phyloP scores from a whole-genome alignment of 2,797 vertebrate species.

The Siniperca obscura region DNA sequence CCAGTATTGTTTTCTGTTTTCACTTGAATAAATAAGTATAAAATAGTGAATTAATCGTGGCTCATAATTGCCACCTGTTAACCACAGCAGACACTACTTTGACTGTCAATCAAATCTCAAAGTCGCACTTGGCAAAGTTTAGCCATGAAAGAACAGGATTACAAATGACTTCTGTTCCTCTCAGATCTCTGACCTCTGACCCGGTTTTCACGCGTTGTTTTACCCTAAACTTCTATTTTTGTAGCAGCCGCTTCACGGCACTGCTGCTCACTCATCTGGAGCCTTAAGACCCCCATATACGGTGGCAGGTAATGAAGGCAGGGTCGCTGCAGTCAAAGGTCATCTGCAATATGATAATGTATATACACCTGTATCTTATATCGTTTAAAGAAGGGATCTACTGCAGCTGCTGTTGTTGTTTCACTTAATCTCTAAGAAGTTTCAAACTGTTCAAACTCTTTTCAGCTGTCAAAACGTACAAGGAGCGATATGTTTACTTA shows the following conservation, averaged over 20 bases:
- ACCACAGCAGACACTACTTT: too few species aligned
- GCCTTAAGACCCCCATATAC: constrained; percentile 53
- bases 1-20: too few species aligned
- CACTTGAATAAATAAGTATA: too few species aligned
- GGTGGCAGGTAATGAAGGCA: constrained; percentile 55
- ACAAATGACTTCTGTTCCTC: neutral
- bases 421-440: neutral
- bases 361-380: neutral
- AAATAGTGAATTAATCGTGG: too few species aligned
- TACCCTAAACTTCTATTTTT: constrained; percentile 66
- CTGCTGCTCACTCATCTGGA: constrained; percentile 41
- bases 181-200: constrained; percentile 12
- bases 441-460: neutral
- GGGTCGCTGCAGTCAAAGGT: constrained; percentile 12
- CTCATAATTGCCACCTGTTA: too few species aligned
- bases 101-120: too few species aligned
- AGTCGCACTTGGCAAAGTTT: neutral
- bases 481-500: neutral
- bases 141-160: neutral
- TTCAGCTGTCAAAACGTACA: neutral
- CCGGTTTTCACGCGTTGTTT: constrained; percentile 1
- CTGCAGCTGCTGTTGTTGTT: neutral
- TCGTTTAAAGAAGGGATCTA: neutral
- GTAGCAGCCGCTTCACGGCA: constrained; percentile 35
- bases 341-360: neutral